A percentile compares a stretch with the other conserved stretches of the same genome.
These are phyloP conservation scores for Eristalis pertinax DNA, from an alignment of 2,888 invertebrate genomes.

Conservation along the genomic window DNA sequence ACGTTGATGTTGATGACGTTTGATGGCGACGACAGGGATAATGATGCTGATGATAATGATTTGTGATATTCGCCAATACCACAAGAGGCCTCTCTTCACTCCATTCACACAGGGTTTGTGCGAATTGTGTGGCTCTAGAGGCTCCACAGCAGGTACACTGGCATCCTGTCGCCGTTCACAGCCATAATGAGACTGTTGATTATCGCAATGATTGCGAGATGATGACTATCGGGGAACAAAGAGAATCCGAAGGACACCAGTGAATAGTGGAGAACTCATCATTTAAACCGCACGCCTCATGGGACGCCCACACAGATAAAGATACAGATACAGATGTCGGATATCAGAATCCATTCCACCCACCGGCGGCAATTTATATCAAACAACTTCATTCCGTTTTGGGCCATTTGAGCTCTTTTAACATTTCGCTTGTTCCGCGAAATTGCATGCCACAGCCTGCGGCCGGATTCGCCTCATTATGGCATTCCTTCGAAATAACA, in stretches of 20 bases:
- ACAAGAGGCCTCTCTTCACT: conserved; percentile 11
- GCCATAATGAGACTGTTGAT: conserved; percentile 63
- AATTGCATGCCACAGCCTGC: conserved; percentile 25
- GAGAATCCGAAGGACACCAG: background rate
- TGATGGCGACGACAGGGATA: conserved; percentile 18
- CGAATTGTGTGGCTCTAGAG: background rate
- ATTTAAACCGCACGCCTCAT: background rate
- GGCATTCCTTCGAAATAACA: conserved; percentile 3
- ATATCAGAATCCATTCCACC: background rate
- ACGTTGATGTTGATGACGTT: conserved; percentile 41
- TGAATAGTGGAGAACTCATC: background rate
- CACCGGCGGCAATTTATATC: background rate
- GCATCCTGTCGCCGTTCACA: conserved; percentile 24
- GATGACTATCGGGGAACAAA: conserved; percentile 14
- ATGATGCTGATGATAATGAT: conserved; percentile 50
- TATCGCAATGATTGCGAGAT: conserved; percentile 32
- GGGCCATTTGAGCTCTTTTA: conserved; percentile 10
- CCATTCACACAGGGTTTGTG: conserved; percentile 28
- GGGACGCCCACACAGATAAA: background rate
- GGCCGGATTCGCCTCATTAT: conserved; percentile 32
- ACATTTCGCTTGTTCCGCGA: conserved; percentile 17
- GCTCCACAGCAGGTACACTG: background rate
- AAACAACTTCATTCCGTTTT: background rate
- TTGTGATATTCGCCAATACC: conserved; percentile 17
- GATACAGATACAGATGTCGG: background rate